Base-by-base conservation (phyloP, 1,140 invertebrate genomes). In the Dendrolimus punctatus region DNA sequence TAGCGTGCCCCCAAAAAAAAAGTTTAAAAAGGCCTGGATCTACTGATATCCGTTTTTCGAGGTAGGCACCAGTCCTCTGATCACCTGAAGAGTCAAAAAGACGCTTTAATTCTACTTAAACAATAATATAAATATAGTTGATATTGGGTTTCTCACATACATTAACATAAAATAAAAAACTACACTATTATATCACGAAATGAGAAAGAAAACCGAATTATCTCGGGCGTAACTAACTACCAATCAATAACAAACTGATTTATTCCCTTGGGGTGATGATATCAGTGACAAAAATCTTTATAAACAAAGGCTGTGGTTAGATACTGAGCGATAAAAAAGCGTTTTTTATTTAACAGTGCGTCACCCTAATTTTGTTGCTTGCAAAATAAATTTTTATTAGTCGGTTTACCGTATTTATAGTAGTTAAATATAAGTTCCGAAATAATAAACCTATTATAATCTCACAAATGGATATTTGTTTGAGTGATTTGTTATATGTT, bases 161-260 rank as follows among this genome's bases (percentile, higher is more conserved):
- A 71, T 68, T 68, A 69, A 58, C 62, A 64, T 65, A 67, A 65
- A 57, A 53, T 57, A 60, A 59, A n/a, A n/a, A 58, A 54, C 56
- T 64, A 56, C 49, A 44, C 59, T 45, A 64, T 57, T 57, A 56
- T 39, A 41, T 38, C n/a, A 55, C 46, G 40, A 62, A 62, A 58
- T 49, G 58, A 66, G 50, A 51, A 64, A 52, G 62, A 66, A 67
- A 65, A 66, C 64, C 55, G 63, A 65, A 73, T 70, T 64, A 71
- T 64, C 64, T 56, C 60, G 61, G 68, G 68, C 73, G 73, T 72
- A 64, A 69, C 75, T 79, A 80, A 80, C 77, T 71, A 66, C 68
- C 80, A 83, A 83, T 83, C 76, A 83, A 80, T 79, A 76, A 73
- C 70, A 64, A 65, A 75, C 74, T 72, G 76, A 83, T 83, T 79